Evolutionary conservation across 2,113 vertebrate genomes (phyloP), one percentile per base, ranked within the genome.

Genomic region (Abramis brama): DNA sequence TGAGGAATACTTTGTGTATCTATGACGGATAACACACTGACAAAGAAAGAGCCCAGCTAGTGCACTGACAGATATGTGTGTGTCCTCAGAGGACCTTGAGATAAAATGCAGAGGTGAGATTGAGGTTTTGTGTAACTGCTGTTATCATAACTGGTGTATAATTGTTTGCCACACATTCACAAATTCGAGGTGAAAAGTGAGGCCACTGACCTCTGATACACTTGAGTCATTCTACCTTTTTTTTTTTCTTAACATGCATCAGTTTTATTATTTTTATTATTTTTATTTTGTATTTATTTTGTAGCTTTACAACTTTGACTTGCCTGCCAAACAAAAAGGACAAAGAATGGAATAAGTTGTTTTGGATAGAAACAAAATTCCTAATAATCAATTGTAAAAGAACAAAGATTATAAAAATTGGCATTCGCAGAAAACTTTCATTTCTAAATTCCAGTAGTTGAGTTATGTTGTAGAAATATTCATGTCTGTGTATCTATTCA

Each of bases 51-150:
- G 64, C 13, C 27, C 70, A 59, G 52, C 66, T 70, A 52, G 79
- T 68, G 62, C 1, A 33, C 52, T 57, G 50, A 74, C 79, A 78
- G 78, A 81, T 76, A 68, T 60, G n/a, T 75, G n/a, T 13, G 7
- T 89, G 84, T 90, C 88, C 91, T 89, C 79, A 86, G 71, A 86
- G 52, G 23, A 86, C 82, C 87, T 87, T 73, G n/a, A 85, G 86
- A 89, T 87, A 85, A 74, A 84, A 78, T 85, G 60, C 8, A 33
- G 27, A 71, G 75, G 64, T 30, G 78, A 62, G 77, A 25, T 6
- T 66, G 52, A 62, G 79, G 33, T 73, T 50, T 78, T 70, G 64
- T 79, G 76, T 68, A 33, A 82, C 43, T 43, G 5, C 39, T 82
- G 64, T 80, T 78, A 71, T 71, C 45, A 52, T 50, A 60, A 71